Conservation (phyloP, 1,140 invertebrate genomes). For the Hycleus phaleratus region DNA sequence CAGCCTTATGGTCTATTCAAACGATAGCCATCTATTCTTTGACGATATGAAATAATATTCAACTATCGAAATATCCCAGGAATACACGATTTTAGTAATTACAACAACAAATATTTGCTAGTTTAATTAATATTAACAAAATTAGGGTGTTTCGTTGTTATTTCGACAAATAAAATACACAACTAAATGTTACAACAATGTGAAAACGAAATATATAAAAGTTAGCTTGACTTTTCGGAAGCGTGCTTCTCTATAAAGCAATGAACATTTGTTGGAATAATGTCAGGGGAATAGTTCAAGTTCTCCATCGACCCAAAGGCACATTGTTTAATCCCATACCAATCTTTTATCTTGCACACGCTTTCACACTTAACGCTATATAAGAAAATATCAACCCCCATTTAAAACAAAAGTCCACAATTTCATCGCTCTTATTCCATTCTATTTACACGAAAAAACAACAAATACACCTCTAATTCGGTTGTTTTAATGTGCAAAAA, state of each 20-base stretch:
- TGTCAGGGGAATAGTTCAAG: constrained; percentile 22
- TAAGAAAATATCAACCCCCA: constrained; percentile 33
- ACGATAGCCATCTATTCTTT: constrained; percentile 5
- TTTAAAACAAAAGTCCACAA: constrained; percentile 16
- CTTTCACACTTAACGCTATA: constrained; percentile 37
- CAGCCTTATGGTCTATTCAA: background rate
- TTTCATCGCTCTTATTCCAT: too few species aligned
- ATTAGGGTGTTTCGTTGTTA: too few species aligned
- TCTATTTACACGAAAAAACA: too few species aligned
- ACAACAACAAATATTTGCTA: too few species aligned
- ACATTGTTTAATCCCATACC: constrained; percentile 40
- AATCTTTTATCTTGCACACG: constrained; percentile 41
- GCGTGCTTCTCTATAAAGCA: constrained; percentile 25
- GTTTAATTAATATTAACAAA: too few species aligned
- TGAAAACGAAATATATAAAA: background rate
- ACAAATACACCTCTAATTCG: too few species aligned
- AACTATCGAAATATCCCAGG: too few species aligned
- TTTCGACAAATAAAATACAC: background rate
- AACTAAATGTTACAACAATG: background rate
- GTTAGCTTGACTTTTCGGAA: background rate
- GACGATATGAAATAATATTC: constrained; percentile 5
- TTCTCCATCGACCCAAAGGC: constrained; percentile 22
- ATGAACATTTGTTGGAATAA: constrained; percentile 26
- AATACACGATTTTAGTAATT: too few species aligned
- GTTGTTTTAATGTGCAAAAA: constrained; percentile 12